These are phyloP conservation scores for Macquaria ambigua DNA, from an alignment of 2,113 vertebrate species.

Conservation along the genomic window DNA sequence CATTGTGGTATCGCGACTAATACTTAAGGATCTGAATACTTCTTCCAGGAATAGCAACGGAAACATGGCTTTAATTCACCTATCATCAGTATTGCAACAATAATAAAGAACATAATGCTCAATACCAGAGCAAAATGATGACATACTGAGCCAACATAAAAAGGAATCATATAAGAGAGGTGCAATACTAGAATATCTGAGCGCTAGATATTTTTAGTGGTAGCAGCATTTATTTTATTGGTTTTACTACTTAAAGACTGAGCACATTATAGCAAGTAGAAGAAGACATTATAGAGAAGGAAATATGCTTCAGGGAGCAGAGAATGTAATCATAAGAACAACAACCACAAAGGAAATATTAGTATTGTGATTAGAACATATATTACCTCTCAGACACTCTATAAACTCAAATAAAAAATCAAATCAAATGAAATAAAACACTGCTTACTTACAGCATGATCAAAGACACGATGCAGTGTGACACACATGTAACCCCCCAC, in stretches of 20 bases:
- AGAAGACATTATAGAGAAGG: background rate
- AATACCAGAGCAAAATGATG: background rate
- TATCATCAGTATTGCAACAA: background rate
- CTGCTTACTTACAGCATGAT: conserved; percentile 4
- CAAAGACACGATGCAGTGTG: conserved; percentile 24
- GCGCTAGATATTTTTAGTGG: background rate
- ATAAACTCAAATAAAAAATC: background rate
- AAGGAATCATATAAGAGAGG: background rate
- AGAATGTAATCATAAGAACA: background rate
- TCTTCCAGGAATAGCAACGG: background rate
- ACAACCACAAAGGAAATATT: background rate
- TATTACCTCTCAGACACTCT: background rate
- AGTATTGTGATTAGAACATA: background rate
- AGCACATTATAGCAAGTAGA: background rate
- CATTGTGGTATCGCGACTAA: background rate
- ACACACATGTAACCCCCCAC: background rate
- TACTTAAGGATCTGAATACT: background rate
- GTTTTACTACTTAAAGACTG: too few species aligned
- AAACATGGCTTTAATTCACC: background rate
- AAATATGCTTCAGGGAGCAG: background rate
- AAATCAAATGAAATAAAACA: background rate
- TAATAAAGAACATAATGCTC: background rate
- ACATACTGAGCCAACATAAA: background rate
- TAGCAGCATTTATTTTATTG: too few species aligned
- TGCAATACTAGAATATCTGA: background rate